Conservation (phyloP, 1,140 invertebrate genomes). For the Caenorhabditis elegans region WBcel235 BX284605.5:2697001-2697500, state of each 20-base stretch:
- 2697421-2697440: background rate
- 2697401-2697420: background rate
- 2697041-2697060: background rate
- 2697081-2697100: too few relatives aligned
- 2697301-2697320: slow-evolving; percentile 45
- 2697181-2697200: slow-evolving; percentile 3
- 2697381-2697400: background rate
- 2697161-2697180: slow-evolving; percentile 7
- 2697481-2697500: too few relatives aligned
- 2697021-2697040: too few relatives aligned
- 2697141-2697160: background rate
- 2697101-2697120: too few relatives aligned
- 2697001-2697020: too few relatives aligned
- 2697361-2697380: slow-evolving; percentile 30
- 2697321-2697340: slow-evolving; percentile 30
- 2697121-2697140: too few relatives aligned
- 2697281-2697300: background rate
- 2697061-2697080: too few relatives aligned
- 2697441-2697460: background rate
- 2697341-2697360: slow-evolving; percentile 29
- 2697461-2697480: background rate
- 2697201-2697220: background rate
- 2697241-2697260: background rate
- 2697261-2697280: slow-evolving; percentile 16
- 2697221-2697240: background rate